Conservation (phyloP, 2,113 vertebrate species). For the Oreotrochilus melanogaster region DNA sequence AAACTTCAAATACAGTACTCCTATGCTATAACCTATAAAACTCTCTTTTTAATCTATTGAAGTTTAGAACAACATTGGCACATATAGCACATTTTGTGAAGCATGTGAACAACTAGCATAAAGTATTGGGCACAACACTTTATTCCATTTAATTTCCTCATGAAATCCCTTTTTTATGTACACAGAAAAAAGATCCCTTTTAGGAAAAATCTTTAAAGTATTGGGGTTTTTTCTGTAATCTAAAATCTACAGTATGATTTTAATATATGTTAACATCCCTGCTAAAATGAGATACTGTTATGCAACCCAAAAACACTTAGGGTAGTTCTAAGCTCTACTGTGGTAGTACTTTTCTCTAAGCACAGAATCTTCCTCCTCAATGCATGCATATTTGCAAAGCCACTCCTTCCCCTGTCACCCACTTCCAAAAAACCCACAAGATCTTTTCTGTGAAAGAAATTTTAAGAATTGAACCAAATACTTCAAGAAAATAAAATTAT, state of each 20-base stretch:
- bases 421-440: not conserved
- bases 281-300: not conserved
- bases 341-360: not conserved
- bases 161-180: not conserved
- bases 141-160: not conserved
- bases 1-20: not conserved
- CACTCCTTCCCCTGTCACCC: not conserved
- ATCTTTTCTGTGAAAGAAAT: not conserved
- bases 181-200: not conserved
- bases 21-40: not conserved
- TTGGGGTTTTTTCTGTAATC: not conserved
- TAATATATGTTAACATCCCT: not conserved
- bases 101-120: not conserved
- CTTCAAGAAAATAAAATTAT: not conserved
- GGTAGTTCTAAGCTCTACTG: not conserved
- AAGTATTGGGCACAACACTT: not conserved
- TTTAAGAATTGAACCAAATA: not conserved
- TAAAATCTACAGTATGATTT: not conserved
- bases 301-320: not conserved
- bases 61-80: not conserved
- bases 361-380: not conserved
- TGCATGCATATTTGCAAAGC: not conserved
- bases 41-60: not conserved
- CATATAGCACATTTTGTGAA: not conserved
- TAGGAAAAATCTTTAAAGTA: too few relatives aligned